phyloP scores from a whole-genome alignment of 2,888 invertebrate genomes.

The Operophtera brumata region DNA sequence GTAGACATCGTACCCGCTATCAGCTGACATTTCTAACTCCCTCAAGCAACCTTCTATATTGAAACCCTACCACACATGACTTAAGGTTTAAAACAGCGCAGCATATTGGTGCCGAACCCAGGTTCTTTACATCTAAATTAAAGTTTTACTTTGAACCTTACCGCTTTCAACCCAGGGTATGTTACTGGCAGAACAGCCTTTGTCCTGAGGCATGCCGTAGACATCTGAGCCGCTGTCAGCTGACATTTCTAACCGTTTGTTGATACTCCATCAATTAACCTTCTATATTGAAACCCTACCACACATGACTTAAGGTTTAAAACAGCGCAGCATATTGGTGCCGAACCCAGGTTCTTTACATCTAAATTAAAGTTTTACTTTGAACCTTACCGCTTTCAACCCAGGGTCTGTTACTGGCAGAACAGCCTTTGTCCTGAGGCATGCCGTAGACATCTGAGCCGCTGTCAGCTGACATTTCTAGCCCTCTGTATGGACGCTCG shows the following conservation, averaged over 20 bases:
- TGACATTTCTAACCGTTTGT: conserved; percentile 86
- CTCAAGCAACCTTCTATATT: too few species aligned
- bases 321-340: too few species aligned
- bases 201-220: conserved; percentile 85
- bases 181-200: conserved; percentile 66
- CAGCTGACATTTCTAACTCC: conserved; percentile 88
- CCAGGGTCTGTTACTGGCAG: conserved; percentile 73
- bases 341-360: too few species aligned
- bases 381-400: conserved; percentile 68
- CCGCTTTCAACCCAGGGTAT: conserved; percentile 78
- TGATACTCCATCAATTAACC: too few species aligned
- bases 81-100: too few species aligned
- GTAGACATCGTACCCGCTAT: conserved; percentile 90
- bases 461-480: conserved; percentile 87
- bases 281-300: too few species aligned
- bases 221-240: conserved; percentile 90
- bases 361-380: too few species aligned
- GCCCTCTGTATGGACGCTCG: conserved; percentile 83
- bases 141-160: too few species aligned
- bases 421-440: conserved; percentile 75
- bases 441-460: conserved; percentile 91
- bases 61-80: too few species aligned
- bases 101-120: too few species aligned
- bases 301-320: too few species aligned
- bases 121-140: too few species aligned